Percentiles rank a stretch among this genome's conserved stretches.
Conservation (phyloP, 2,797 vertebrate genomes). For the Myotis vivesi region DNA sequence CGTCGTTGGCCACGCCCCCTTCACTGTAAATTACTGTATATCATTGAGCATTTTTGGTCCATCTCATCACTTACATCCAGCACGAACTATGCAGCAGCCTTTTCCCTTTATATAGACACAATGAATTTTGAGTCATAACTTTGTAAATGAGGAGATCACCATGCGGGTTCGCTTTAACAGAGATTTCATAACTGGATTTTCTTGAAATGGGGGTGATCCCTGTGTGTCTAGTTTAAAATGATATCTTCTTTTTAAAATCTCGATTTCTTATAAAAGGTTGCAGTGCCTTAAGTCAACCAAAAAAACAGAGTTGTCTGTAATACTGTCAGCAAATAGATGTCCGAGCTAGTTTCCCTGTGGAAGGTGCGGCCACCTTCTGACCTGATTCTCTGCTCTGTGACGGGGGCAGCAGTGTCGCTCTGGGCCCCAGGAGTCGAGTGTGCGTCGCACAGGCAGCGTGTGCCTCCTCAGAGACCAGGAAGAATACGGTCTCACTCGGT, state of each 20-base stretch:
- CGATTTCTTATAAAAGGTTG: neutral
- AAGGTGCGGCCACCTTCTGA: neutral
- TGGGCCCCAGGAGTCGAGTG: neutral
- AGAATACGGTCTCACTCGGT: constrained; percentile 5
- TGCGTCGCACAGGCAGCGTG: neutral
- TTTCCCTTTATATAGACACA: neutral
- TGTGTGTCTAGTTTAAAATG: constrained; percentile 30
- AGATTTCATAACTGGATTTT: constrained; percentile 11
- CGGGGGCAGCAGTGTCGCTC: neutral
- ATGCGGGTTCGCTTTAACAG: neutral
- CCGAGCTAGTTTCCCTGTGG: neutral
- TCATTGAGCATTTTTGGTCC: neutral
- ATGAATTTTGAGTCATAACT: neutral
- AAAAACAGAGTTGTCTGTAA: neutral
- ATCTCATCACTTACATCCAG: neutral
- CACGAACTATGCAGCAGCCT: neutral
- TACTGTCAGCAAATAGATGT: neutral
- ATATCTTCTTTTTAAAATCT: constrained; percentile 16
- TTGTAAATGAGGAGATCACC: neutral
- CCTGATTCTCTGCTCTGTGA: neutral
- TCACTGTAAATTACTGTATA: neutral
- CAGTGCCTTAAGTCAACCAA: neutral
- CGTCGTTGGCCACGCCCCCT: neutral
- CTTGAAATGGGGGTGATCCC: neutral
- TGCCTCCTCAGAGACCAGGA: neutral